Evolutionary conservation across 64 coral and sea anemone species (phyloP), one percentile per base, ranked within the genome.

Genomic region (Montipora capricornis): DNA sequence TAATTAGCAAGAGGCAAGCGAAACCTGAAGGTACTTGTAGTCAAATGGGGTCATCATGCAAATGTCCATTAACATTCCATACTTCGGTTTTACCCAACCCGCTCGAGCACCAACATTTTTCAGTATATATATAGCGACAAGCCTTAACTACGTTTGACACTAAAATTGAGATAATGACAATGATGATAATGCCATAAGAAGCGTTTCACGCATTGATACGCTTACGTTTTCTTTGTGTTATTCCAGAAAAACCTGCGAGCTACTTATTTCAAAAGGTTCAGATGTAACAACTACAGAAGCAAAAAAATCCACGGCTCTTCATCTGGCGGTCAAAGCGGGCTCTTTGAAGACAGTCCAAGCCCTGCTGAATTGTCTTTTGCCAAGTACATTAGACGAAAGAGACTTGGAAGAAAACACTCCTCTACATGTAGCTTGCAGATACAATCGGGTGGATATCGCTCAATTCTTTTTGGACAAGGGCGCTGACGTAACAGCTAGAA

Each of bases 341-440:
- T 76, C 82, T 12, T 49, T 93, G 3, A 87, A 68, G 48, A 87
- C 82, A 16, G 91, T 79, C 37, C 62, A 87, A 14, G 22, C 68
- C 12, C 47, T 93, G 44, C 58, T 78, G 51, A 14, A 49, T 14
- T 8, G 57, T 3, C 44, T 62, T 66, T 77, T 89, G 20, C 55
- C 75, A 17, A 76, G 73, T 71, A 49, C 44, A n/a, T 45, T 93
- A 20, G 81, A 87, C 45, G 47, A 78, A 19, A 60, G 24, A 24
- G 91, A 93, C 44, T 6, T 15, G 0, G 47, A 80, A 4, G 15
- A 58, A 16, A 93, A 93, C 74, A 82, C 91, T 14, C 73, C 91
- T 17, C 81, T 93, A 68, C 91, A 93, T 12, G 3, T 93, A 16
- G 91, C 91, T 4, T 93, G 91, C 76, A 57, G 44, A 67, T 46